These are phyloP conservation scores for Ruditapes philippinarum DNA, from an alignment of 1,140 invertebrate species.

Conservation along the genomic window DNA sequence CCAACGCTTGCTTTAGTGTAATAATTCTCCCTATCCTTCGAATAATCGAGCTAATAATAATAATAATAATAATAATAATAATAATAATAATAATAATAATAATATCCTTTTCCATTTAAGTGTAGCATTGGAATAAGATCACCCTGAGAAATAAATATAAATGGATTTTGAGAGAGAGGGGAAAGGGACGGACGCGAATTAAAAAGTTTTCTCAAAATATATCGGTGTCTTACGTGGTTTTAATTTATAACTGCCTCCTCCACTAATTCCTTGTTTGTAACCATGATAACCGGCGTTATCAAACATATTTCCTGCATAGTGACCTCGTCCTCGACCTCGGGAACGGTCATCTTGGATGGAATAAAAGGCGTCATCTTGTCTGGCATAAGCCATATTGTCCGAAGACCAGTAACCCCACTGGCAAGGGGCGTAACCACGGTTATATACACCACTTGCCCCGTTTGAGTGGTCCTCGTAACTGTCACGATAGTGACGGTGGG, in stretches of 20 bases:
- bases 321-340: neutral
- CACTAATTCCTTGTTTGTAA: neutral
- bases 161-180: no score
- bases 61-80: no score
- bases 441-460: slow-evolving; percentile 19
- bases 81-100: no score
- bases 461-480: neutral
- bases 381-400: slow-evolving; percentile 23
- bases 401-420: neutral
- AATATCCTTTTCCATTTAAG: no score
- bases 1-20: no score
- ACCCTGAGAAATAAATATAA: no score
- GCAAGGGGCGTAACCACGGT: slow-evolving; percentile 33
- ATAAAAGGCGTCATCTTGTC: neutral
- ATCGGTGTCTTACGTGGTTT: slow-evolving; percentile 58
- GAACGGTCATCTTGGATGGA: slow-evolving; percentile 12
- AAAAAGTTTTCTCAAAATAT: no score
- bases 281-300: slow-evolving; percentile 15
- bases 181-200: no score
- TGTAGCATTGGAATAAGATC: no score
- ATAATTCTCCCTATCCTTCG: no score
- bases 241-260: slow-evolving; percentile 33
- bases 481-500: neutral
- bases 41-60: no score
- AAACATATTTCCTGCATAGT: slow-evolving; percentile 12